These are phyloP conservation scores for Campoplex capitator DNA, from an alignment of 2,888 invertebrate genomes.

Conservation along the genomic window DNA sequence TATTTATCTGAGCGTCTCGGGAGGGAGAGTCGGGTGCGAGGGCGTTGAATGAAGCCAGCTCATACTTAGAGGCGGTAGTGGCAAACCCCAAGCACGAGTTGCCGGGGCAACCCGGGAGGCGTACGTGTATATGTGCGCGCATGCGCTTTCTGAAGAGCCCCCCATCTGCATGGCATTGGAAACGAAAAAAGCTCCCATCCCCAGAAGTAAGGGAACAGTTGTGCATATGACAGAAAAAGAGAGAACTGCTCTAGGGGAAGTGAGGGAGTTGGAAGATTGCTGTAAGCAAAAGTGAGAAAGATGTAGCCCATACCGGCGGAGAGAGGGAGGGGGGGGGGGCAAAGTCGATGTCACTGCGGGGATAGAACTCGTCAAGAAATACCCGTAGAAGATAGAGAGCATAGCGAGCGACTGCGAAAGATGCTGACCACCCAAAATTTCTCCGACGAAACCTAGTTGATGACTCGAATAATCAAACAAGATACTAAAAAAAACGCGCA, in stretches of 20 bases:
- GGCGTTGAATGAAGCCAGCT: conserved; percentile 81
- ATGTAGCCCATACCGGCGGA: conserved; percentile 27
- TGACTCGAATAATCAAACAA: conserved; percentile 76
- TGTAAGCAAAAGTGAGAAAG: conserved; percentile 52
- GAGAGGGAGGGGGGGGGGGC: not conserved
- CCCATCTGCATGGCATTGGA: conserved; percentile 28
- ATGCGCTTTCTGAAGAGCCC: conserved; percentile 67
- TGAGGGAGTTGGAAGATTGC: conserved; percentile 32
- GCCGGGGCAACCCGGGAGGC: conserved; percentile 82
- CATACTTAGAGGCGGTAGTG: conserved; percentile 80
- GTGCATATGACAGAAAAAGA: conserved; percentile 45
- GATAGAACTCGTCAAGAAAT: conserved; percentile 29
- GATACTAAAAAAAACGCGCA: conserved; percentile 49
- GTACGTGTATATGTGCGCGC: conserved; percentile 60
- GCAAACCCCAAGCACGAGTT: conserved; percentile 80
- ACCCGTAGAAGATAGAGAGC: conserved; percentile 44
- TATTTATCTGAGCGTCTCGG: conserved; percentile 44
- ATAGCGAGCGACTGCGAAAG: conserved; percentile 29
- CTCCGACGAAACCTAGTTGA: conserved; percentile 69
- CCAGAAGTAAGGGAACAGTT: conserved; percentile 43
- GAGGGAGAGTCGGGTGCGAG: conserved; percentile 73
- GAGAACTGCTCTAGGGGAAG: conserved; percentile 36
- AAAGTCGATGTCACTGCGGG: conserved; percentile 21
- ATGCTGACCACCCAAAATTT: conserved; percentile 50
- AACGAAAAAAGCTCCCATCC: conserved; percentile 39